These are phyloP conservation scores for Petroica traversi DNA, from an alignment of 2,113 vertebrate species.

Conservation along the genomic window DNA sequence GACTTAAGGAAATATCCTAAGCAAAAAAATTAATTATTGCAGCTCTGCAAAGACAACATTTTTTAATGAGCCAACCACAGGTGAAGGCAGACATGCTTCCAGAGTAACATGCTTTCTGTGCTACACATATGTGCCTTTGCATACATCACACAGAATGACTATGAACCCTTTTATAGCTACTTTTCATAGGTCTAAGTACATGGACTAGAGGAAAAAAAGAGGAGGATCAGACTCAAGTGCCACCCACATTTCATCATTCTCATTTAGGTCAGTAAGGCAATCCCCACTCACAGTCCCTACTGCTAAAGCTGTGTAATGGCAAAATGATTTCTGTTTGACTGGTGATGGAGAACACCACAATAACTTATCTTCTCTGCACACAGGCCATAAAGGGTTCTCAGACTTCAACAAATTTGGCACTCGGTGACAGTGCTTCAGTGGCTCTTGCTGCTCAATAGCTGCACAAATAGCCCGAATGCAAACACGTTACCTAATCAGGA, in stretches of 20 bases:
- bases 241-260: neutral
- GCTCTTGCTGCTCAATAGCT: slow-evolving; percentile 10
- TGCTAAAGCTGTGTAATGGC: neutral
- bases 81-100: neutral
- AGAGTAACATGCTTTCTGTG: neutral
- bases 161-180: neutral
- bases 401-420: slow-evolving; percentile 15
- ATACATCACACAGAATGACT: neutral
- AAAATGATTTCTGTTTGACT: slow-evolving; percentile 3
- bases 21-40: neutral
- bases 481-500: slow-evolving; percentile 50
- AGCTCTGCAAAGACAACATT: neutral
- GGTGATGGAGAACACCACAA: neutral
- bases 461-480: neutral
- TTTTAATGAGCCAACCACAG: neutral
- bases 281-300: neutral
- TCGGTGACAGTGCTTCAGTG: neutral
- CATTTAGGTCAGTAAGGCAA: neutral
- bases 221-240: neutral
- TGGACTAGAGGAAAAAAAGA: neutral
- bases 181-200: neutral
- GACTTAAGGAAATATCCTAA: neutral
- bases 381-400: neutral
- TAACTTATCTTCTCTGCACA: slow-evolving; percentile 8
- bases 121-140: neutral